A percentile compares a stretch with the other conserved stretches of the same genome.
phyloP scores from a whole-genome alignment of 2,797 vertebrate species.

The Karalla daura region DNA sequence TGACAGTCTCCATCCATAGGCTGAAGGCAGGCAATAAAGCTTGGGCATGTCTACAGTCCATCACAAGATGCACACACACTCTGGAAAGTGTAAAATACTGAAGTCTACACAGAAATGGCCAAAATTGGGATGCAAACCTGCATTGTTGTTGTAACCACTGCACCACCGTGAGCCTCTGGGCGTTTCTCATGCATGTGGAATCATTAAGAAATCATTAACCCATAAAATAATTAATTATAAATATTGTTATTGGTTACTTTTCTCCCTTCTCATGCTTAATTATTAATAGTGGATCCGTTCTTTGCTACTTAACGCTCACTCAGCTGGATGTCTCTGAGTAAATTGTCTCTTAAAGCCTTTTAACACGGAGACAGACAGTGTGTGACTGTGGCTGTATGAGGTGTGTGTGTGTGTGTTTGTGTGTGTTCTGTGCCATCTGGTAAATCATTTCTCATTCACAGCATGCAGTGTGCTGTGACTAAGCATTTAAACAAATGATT shows the following conservation, averaged over 20 bases:
- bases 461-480: not conserved
- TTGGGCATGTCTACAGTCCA: too few relatives aligned
- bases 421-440: not conserved
- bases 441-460: not conserved
- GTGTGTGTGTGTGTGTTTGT: not conserved
- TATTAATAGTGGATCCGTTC: slow-evolving; percentile 5
- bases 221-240: too few relatives aligned
- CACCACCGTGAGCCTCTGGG: too few relatives aligned
- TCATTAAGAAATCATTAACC: too few relatives aligned
- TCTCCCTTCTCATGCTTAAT: not conserved
- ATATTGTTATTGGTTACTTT: not conserved
- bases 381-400: slow-evolving; percentile 1
- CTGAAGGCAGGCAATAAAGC: too few relatives aligned
- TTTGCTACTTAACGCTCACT: not conserved
- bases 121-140: too few relatives aligned
- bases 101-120: too few relatives aligned
- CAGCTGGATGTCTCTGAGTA: not conserved
- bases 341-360: not conserved
- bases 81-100: too few relatives aligned
- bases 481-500: not conserved
- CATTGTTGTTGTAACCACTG: too few relatives aligned
- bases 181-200: too few relatives aligned
- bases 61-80: too few relatives aligned
- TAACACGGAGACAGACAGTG: slow-evolving; percentile 2
- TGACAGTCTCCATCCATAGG: too few relatives aligned